Evolutionary conservation across 2,797 vertebrate genomes (phyloP), one percentile per base, ranked within the genome.

Genomic region (Schizopygopsis pylzovi): DNA sequence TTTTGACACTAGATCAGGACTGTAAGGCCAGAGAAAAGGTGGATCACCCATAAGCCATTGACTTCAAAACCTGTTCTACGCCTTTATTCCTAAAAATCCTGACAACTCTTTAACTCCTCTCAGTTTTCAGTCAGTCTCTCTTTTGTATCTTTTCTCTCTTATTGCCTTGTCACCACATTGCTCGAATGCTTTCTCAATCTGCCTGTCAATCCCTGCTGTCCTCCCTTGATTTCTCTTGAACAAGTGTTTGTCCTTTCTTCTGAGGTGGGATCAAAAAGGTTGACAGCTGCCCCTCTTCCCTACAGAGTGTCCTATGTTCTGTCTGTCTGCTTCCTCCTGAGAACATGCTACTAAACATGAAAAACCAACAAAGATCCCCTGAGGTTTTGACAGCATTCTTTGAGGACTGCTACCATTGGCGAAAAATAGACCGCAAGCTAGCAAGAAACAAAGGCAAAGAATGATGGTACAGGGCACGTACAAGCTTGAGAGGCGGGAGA

Each of bases 301-400:
- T 41, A 22, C 71, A 9, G 61, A 70, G 45, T 54, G 63, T 68
- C 75, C 61, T 70, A 13, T 84, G 63, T 84, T 78, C 78, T 71
- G 37, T 82, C 68, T 73, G 59, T 20, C 28, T 79, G 20, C 76
- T 68, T 52, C 82, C 79, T 85, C 82, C 84, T 39, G 70, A 79
- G 89, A 88, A 33, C 83, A 68, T 18, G 49, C 43, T 41, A 37
- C 22, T 73, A 70, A 59, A 85, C 92, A 93, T 93, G 83, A 93
- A 95, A 95, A 91, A 90, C 87, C 92, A 91, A 91, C 87, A 85
- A 88, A 79, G 86, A 87, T 87, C 89, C 89, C 90, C 87, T 88
- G 71, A 79, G 61, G 75, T 67, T 71, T 76, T 20, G 10, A 47
- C 83, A 52, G 54, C 63, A 18, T 25, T 67, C 9, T 56, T 33